Conservation (phyloP, 2,888 invertebrate genomes). For the Capitulum mitella region DNA sequence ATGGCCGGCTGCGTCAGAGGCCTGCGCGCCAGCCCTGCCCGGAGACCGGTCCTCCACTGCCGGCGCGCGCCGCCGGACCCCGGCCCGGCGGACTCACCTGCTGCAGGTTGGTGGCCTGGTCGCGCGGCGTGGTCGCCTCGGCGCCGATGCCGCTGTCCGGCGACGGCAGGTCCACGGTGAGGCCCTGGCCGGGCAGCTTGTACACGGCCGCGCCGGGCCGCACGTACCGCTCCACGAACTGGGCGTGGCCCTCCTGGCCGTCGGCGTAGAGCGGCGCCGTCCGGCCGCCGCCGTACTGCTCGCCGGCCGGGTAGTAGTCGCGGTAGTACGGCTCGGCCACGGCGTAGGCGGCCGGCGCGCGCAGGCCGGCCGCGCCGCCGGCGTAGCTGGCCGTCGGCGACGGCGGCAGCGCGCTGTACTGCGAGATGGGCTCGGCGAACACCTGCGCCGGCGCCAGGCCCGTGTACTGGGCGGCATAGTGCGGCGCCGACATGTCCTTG, state of each 20-base stretch:
- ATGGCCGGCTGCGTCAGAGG: too few relatives aligned
- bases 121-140: constrained; percentile 82
- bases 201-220: constrained; percentile 41
- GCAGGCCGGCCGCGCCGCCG: neutral
- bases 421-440: constrained; percentile 7
- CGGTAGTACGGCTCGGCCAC: neutral
- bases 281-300: neutral
- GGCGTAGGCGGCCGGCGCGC: neutral
- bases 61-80: too few relatives aligned
- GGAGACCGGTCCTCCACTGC: too few relatives aligned
- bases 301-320: constrained; percentile 18
- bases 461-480: constrained; percentile 25
- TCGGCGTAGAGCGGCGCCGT: neutral
- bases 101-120: neutral
- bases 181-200: constrained; percentile 47
- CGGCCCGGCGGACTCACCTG: neutral
- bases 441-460: constrained; percentile 25
- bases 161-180: constrained; percentile 88
- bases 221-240: constrained; percentile 57
- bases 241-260: neutral
- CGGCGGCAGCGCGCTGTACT: constrained; percentile 3
- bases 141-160: constrained; percentile 94
- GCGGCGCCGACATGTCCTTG: constrained; percentile 19
- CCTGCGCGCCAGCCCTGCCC: too few relatives aligned
- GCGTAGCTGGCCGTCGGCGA: constrained; percentile 9